phyloP scores from a whole-genome alignment of 2,888 invertebrate species.

The Eupithecia exiguata region DNA sequence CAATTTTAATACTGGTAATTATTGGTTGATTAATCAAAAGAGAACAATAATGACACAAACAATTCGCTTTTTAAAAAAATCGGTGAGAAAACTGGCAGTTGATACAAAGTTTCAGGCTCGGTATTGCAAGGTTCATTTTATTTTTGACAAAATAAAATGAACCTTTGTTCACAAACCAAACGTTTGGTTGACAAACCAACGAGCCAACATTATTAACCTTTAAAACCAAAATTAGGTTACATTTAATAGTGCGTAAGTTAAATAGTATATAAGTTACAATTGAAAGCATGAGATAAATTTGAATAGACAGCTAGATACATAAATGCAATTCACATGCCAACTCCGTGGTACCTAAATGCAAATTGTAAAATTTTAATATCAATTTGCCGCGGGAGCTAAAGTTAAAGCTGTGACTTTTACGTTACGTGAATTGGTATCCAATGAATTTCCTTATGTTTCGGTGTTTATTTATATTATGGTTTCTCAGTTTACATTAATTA shows the following conservation, averaged over 20 bases:
- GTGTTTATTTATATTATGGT: not conserved
- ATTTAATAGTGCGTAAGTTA: not conserved
- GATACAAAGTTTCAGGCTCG: not conserved
- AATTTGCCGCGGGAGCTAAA: slow-evolving; percentile 31
- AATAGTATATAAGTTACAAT: too few species aligned
- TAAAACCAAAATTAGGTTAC: not conserved
- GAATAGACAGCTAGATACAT: not conserved
- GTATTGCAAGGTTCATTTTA: not conserved
- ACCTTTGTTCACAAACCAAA: too few species aligned
- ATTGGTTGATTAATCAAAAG: not conserved
- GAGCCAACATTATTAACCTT: not conserved
- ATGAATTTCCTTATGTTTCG: slow-evolving; percentile 12
- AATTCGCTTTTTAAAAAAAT: not conserved
- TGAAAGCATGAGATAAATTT: not conserved
- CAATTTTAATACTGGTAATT: too few species aligned
- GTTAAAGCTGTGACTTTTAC: not conserved
- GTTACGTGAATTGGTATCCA: slow-evolving; percentile 28
- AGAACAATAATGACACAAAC: not conserved
- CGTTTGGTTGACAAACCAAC: too few species aligned
- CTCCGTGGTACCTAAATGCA: slow-evolving; percentile 50
- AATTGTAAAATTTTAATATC: slow-evolving; percentile 53
- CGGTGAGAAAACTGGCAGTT: too few species aligned
- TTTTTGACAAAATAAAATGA: not conserved
- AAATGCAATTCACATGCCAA: slow-evolving; percentile 35
- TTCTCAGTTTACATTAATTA: not conserved